Evolutionary conservation across 2,797 vertebrate genomes (phyloP), one percentile per base, ranked within the genome.

Genomic region (Lepus townsendii): DNA sequence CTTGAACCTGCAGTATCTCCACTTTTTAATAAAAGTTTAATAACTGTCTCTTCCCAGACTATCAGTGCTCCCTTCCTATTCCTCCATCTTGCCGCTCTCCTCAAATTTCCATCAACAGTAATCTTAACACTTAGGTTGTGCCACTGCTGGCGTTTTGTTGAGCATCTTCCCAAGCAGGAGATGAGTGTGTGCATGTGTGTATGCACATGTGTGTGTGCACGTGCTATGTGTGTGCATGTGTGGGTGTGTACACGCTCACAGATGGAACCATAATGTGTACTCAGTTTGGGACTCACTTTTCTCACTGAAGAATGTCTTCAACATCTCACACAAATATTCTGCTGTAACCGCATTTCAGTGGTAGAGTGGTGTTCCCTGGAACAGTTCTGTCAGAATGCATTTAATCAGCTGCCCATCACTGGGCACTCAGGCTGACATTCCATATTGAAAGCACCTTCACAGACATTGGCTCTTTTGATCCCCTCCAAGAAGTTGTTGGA

Each of bases 311-410:
- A 77, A 38, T 50, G 32, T 78, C 71, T 88, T 93, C 72, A 96
- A 71, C 10, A 95, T 87, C 57, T 87, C 65, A 77, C 69, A 93
- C 88, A 76, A 96, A 91, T 84, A 90, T 86, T 80, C 76, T 80
- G 38, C 35, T 47, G 22, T 20, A 76, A 50, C 65, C 76, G 35
- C 19, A 32, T 91, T 96, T 94, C 82, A 83, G 65, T 60, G 72
- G 26, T 86, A 27, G 42, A 60, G 60, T 4, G 30, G 27, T 75
- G 32, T 89, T 91, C 75, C 35, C 30, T 16, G 80, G 19, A 66
- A 83, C 6, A 66, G 17, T 27, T 75, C 30, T 87, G 42, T 63
- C 35, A 50, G 86, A 35, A 77, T 88, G 87, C 86, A 90, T 72
- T 93, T 60, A 83, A 66, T 77, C 32, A 72, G 27, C 73, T 65